Evolutionary conservation across 2,797 vertebrate species (phyloP).

Genomic region (Melanogrammus aeglefinus): DNA sequence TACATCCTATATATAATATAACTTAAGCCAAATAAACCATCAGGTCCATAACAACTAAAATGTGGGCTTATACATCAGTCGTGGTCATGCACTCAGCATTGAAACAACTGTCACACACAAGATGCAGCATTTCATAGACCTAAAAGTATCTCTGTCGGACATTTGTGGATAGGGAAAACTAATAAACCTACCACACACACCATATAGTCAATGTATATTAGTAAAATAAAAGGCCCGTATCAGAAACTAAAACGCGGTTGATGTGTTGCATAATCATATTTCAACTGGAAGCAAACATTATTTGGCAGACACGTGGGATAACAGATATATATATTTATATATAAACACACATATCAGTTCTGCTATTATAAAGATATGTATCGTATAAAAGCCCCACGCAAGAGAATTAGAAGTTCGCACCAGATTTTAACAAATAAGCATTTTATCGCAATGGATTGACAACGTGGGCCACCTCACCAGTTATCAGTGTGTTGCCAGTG

Average conservation of each 20-base stretch:
- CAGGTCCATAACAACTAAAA: not conserved
- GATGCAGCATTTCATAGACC: not conserved
- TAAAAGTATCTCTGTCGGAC: not conserved
- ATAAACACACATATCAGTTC: not conserved
- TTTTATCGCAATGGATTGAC: not conserved
- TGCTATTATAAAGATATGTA: not conserved
- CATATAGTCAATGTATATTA: not conserved
- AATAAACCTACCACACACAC: not conserved
- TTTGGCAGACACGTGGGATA: not conserved
- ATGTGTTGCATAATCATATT: not conserved
- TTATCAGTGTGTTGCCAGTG: not conserved
- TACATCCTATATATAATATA: not conserved
- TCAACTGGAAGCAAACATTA: not conserved
- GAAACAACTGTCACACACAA: not conserved
- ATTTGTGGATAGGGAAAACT: not conserved
- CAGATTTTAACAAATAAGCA: not conserved
- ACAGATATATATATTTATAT: not conserved
- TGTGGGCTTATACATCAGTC: not conserved
- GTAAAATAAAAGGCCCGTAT: not conserved
- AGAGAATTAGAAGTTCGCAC: not conserved
- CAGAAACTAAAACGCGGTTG: not conserved
- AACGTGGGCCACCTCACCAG: not conserved
- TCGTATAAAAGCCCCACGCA: not conserved
- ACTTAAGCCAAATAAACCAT: not conserved
- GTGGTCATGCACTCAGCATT: not conserved